Percentiles rank a stretch among this genome's conserved stretches.
Evolutionary conservation across 2,797 vertebrate genomes (phyloP).

Genomic region (Myotis vivesi): DNA sequence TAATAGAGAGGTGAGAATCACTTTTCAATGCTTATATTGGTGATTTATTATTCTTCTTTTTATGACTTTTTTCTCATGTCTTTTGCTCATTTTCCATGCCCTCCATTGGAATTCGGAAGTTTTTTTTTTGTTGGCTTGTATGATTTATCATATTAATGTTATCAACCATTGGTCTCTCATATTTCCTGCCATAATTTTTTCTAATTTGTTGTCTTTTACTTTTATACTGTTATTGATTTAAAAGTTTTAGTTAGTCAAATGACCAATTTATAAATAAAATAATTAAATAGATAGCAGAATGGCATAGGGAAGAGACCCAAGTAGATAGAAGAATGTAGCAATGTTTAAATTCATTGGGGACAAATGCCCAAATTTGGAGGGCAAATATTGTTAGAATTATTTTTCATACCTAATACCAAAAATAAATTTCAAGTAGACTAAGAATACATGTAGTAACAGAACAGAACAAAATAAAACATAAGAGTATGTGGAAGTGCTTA

Average conservation of each 20-base stretch:
- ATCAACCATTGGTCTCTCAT: background rate
- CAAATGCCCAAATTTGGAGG: background rate
- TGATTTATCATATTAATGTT: background rate
- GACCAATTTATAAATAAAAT: conserved; percentile 10
- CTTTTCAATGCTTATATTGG: background rate
- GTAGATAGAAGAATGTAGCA: background rate
- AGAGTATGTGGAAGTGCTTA: background rate
- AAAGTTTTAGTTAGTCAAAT: background rate
- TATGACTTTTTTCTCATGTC: background rate
- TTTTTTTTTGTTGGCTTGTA: background rate
- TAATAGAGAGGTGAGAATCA: background rate
- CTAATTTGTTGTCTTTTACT: background rate
- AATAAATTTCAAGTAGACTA: background rate
- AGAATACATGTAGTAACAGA: background rate
- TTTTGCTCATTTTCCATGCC: background rate
- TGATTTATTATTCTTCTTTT: conserved; percentile 7
- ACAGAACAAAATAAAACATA: background rate
- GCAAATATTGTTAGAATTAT: background rate
- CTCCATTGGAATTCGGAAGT: background rate
- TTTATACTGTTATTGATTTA: conserved; percentile 24
- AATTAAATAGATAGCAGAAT: background rate
- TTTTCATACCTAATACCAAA: background rate
- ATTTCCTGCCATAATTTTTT: conserved; percentile 15
- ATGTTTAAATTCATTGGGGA: background rate
- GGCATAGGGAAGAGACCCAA: background rate